phyloP scores from a whole-genome alignment of 2,888 invertebrate species.

The Zygaena filipendulae region DNA sequence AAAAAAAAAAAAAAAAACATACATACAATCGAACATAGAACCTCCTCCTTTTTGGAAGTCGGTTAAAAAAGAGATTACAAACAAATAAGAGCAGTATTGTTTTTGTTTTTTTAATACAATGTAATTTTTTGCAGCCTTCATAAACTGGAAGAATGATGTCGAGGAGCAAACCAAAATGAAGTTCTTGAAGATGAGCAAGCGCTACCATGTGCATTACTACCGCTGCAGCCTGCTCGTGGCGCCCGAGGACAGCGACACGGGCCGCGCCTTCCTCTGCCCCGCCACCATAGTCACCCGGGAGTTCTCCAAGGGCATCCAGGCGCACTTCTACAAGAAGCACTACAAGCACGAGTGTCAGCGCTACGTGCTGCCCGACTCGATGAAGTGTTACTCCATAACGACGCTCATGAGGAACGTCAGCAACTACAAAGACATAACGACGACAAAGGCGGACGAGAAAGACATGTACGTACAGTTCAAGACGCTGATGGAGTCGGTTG shows the following conservation, averaged over 20 bases:
- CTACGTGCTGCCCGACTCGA: constrained; percentile 22
- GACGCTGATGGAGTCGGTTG: constrained; percentile 28
- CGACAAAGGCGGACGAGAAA: constrained; percentile 14
- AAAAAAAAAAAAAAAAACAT: no score
- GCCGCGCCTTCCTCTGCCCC: constrained; percentile 38
- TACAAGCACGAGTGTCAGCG: constrained; percentile 22
- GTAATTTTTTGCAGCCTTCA: constrained; percentile 47
- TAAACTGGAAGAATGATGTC: constrained; percentile 31
- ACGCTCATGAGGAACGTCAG: constrained; percentile 20
- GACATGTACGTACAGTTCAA: constrained; percentile 33
- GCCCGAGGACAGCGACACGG: background rate
- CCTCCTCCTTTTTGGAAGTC: no score
- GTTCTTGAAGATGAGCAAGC: constrained; percentile 23
- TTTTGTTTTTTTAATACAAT: no score
- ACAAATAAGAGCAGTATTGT: no score
- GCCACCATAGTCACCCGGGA: constrained; percentile 27
- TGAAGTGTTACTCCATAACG: constrained; percentile 25
- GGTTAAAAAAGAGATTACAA: no score
- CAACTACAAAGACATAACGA: constrained; percentile 11
- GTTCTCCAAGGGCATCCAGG: constrained; percentile 31
- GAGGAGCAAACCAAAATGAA: constrained; percentile 23
- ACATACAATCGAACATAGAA: no score
- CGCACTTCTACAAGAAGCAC: constrained; percentile 34
- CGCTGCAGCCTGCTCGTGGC: constrained; percentile 24
- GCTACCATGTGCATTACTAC: constrained; percentile 23